Evolutionary conservation across 2,113 vertebrate species (phyloP).

Genomic region (Aegithalos caudatus): DNA sequence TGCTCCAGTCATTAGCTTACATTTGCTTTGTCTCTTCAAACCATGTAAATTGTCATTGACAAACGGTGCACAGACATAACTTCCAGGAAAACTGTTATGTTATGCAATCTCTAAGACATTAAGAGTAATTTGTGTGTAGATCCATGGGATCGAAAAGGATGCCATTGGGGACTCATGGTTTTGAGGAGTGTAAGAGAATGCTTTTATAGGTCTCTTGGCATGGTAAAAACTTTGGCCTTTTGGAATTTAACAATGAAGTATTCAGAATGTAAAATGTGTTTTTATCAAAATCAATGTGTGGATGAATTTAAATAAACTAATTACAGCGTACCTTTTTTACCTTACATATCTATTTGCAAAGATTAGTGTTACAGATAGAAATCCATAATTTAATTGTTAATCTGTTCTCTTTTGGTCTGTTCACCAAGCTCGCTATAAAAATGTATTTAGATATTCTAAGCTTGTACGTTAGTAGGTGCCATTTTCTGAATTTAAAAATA

Average conservation of each 20-base stretch:
- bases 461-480: constrained; percentile 36
- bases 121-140: constrained; percentile 19
- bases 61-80: background rate
- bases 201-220: background rate
- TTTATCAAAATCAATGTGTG: constrained; percentile 37
- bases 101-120: background rate
- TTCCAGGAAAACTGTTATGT: background rate
- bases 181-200: background rate
- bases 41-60: background rate
- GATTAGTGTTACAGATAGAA: constrained; percentile 51
- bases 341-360: background rate
- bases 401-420: constrained; percentile 21
- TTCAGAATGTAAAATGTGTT: background rate
- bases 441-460: constrained; percentile 51
- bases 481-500: constrained; percentile 62
- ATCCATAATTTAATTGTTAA: constrained; percentile 55
- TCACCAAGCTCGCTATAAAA: constrained; percentile 33
- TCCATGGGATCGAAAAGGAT: background rate
- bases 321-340: constrained; percentile 8
- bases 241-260: background rate
- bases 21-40: background rate
- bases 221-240: constrained; percentile 5
- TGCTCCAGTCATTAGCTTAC: background rate
- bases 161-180: background rate
- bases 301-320: constrained; percentile 61